Evolutionary conservation across 2,797 vertebrate genomes (phyloP).

Genomic region (Scomberomorus guttatus): DNA sequence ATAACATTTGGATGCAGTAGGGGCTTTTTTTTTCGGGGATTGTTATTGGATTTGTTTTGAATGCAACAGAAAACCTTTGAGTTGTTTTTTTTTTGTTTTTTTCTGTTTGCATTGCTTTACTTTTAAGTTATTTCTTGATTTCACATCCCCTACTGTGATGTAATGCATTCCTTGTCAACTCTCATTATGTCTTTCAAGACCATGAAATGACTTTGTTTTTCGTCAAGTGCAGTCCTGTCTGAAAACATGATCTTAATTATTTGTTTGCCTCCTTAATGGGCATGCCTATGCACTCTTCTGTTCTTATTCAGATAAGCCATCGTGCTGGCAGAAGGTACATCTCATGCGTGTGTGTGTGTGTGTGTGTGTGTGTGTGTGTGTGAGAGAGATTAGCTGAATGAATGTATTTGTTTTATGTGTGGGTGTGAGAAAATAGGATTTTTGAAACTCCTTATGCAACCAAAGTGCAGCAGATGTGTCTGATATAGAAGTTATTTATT

Average conservation of each 20-base stretch:
- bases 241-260: conserved; percentile 72
- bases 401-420: conserved; percentile 50
- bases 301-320: conserved; percentile 73
- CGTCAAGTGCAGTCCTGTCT: conserved; percentile 62
- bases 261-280: conserved; percentile 70
- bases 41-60: conserved; percentile 61
- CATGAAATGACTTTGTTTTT: conserved; percentile 78
- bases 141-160: conserved; percentile 77
- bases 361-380: conserved; percentile 25
- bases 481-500: conserved; percentile 76
- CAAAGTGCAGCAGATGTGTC: conserved; percentile 73
- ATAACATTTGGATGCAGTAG: conserved; percentile 56
- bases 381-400: conserved; percentile 47
- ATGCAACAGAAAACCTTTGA: conserved; percentile 41
- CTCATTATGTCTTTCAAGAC: conserved; percentile 75
- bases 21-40: conserved; percentile 43
- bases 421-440: conserved; percentile 53
- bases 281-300: conserved; percentile 69
- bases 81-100: not conserved
- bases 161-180: conserved; percentile 84
- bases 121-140: conserved; percentile 71
- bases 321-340: conserved; percentile 61
- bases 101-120: conserved; percentile 51
- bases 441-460: conserved; percentile 70
- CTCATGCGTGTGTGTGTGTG: conserved; percentile 37